Evolutionary conservation across 2,113 vertebrate species (phyloP), one percentile per base, ranked within the genome.

Genomic region (Carassius carassius): DNA sequence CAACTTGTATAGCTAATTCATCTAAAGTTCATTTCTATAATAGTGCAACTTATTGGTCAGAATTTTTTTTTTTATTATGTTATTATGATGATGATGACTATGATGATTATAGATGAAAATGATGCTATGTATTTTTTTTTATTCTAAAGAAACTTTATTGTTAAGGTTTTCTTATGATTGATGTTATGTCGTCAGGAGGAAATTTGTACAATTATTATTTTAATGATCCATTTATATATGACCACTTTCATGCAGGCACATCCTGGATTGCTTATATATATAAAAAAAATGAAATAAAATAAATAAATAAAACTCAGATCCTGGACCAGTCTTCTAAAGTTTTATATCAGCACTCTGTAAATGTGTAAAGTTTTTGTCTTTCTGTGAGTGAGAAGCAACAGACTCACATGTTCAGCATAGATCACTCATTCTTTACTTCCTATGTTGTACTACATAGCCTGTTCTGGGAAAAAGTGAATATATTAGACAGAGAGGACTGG

Each of bases 161-260:
- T 4, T 32, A 32, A 49, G 62, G 44, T 47, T 81, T 81, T 81
- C 78, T 81, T 47, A 81, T 81, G 60, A 81, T 13, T 67, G 78
- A 81, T 81, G 78, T 67, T 35, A 77, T 75, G 78, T 16, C 17
- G 41, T 81, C 60, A 81, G 41, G 78, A 81, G 62, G 78, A 81
- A 81, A 67, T 81, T 17, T 29, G 35, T 81, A 14, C 49, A 29
- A 81, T 13, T 1, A 67, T 21, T 3, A 21, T 51, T 81, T 81
- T 21, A 47, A 67, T 12, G 19, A 1, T 5, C 19, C 1, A 23
- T 23, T 41, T 62, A 44, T 44, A 63, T 47, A 51, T 51, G 47
- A 75, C 23, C 54, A 14, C 21, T 60, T 21, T 56, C 14, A 60
- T 35, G 54, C 19, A 37, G 32, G 54, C 8, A 78, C 23, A 78